Evolutionary conservation across 2,888 invertebrate species (phyloP), one percentile per base, ranked within the genome.

Genomic region (Brachypalpus laphriformis): DNA sequence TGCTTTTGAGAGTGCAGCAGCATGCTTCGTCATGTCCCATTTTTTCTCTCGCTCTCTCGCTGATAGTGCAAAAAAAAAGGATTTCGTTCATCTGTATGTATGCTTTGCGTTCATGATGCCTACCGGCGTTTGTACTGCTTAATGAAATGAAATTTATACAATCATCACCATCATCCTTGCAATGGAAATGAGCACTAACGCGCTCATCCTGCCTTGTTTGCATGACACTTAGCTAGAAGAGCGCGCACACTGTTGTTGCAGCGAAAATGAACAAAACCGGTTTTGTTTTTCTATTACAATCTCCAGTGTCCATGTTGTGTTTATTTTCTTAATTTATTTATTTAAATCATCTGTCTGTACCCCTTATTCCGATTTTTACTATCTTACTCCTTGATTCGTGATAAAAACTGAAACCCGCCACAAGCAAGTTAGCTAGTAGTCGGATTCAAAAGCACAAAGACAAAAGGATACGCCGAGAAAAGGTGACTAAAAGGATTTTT

Each of bases 91-190:
- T 28, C 34, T 72, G 59, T 59, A 22, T 16, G 54, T 57, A 7
- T 14, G 20, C 11, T 28, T n/a, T 22, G n/a, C n/a, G 22, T 45
- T 42, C 40, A 59, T 45, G 45, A 56, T 61, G 66, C 72, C 66
- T 65, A 76, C 70, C 75, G 75, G 80, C 72, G 37, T 57, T 71
- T 74, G 61, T 75, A 75, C 56, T 75, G 45, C 59, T 68, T 68
- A 61, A 54, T 51, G 34, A 75, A 61, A 74, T 74, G 74, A 74
- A 74, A 68, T 61, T 74, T 45, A 40, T 66, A 66, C 66, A 72
- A 81, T 81, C 40, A 51, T 56, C 65, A 40, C 61, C 61, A 56
- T 71, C 75, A 28, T 65, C 47, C n/a, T 9, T 49, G 65, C 57
- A 42, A 59, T 66, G 72, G 65, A 80, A 66, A 49, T 59, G 65